Base-by-base conservation (phyloP, 2,888 invertebrate genomes). In the Scaptomyza reducta region DNA sequence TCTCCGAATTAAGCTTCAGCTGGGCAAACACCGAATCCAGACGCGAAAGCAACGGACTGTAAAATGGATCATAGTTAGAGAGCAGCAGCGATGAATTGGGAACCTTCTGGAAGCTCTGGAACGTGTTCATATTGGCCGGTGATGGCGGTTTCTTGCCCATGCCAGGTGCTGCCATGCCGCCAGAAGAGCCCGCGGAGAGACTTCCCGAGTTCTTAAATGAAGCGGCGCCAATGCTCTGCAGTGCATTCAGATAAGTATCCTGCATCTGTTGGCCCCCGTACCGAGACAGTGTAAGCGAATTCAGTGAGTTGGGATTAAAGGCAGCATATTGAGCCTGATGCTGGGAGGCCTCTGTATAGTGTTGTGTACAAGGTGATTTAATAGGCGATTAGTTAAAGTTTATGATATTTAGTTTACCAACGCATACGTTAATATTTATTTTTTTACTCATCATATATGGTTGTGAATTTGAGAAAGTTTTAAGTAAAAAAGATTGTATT, bases 31-130 rank as follows among this genome's bases (percentile, higher is more conserved):
- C 96, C 0, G 96, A 95, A 81, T 97, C 97, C 57, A 97, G 93
- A 14, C 97, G 93, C 0, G 97, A 97, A 14, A 97, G 91, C 25
- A 97, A 90, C 0, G 97, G 97, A 72, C 97, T 97, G 91, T 97
- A 97, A 92, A 97, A 97, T 0, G 97, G 97, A 90, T 97, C 97
- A 91, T 96, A 97, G 91, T 96, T 96, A 74, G 96, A 96, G 60
- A 97, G 92, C 54, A 97, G 93, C 90, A 97, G 92, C 0, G 96
- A 96, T 1, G 96, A 96, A 27, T 95, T 94, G 29, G 97, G 97
- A 79, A 97, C 96, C 89, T 96, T 96, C 90, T 96, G 96, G 93
- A 97, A 97, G 41, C 95, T 94, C 93, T 96, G 96, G 89, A 95
- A 97, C 83, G 96, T 94, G 53, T 90, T 89, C 65, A 89, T 83